Base-by-base conservation (phyloP, 2,797 vertebrate species). In the Cirrhinus molitorella region DNA sequence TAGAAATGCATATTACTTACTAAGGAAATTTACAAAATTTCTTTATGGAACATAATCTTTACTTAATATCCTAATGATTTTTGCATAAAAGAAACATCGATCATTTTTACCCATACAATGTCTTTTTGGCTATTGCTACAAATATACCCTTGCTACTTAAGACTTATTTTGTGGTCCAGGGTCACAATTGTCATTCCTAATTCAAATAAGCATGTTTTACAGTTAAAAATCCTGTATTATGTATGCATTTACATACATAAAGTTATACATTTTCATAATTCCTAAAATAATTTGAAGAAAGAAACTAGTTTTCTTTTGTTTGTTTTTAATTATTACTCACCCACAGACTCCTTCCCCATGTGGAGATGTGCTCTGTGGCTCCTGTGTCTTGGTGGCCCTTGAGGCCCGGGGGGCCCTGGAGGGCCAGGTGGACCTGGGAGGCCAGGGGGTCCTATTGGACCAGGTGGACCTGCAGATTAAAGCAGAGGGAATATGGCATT, bases 391-490 rank as follows among this genome's bases (percentile, higher is more conserved):
- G 91, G 76, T 19, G 95, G 95, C 0, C 96, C 95, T 11, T 94
- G 95, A 79, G 96, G 96, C 0, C 96, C 95, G 0, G 94, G 93
- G 2, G 94, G 94, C 0, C 97, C 97, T 2, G 95, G 94, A 0
- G 95, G 96, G 1, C 97, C 97, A 0, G 95, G 93, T 4, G 94
- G 93, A 1, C 97, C 97, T 43, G 94, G 95, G 17, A 94, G 91
- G 31, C 96, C 96, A 83, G 96, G 96, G 12, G 91, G 84, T 89
- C 95, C 96, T 91, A 13, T 25, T 5, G 88, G 91, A 19, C 93
- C 93, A 74, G 88, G 84, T 43, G 90, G 88, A 83, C 91, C 91
- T 81, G 74, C 82, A 68, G 88, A 91, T 14, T 92, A 92, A 92
- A 87, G 9, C 23, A 34, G 2, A 67, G 75, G 40, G 14, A 63